Evolutionary conservation across 2,797 vertebrate genomes (phyloP).

Genomic region (Eleutherodactylus coqui): DNA sequence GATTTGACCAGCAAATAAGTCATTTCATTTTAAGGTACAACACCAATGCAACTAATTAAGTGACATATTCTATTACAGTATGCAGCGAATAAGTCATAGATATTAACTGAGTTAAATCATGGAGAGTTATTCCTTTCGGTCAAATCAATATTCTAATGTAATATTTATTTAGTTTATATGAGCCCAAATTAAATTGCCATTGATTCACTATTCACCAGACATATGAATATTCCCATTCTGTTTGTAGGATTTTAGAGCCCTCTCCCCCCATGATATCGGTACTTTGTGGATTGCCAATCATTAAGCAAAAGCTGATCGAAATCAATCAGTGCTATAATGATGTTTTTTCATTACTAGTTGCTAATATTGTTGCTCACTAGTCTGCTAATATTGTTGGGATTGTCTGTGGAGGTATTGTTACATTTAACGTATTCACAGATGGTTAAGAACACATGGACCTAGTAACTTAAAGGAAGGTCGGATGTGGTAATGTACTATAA

Average conservation of each 20-base stretch:
- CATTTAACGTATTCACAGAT: too few species aligned
- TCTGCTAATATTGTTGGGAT: too few species aligned
- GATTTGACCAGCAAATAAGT: neutral
- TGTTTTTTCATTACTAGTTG: too few species aligned
- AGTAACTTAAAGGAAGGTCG: too few species aligned
- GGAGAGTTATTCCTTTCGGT: neutral
- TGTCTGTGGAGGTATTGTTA: too few species aligned
- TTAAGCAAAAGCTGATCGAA: too few species aligned
- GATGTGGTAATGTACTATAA: too few species aligned
- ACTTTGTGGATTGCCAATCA: neutral
- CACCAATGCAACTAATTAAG: too few species aligned
- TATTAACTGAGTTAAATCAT: neutral
- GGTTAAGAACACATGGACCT: too few species aligned
- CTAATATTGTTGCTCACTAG: too few species aligned
- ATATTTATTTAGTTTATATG: neutral
- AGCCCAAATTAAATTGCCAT: neutral
- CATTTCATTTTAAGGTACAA: neutral
- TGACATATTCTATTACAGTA: neutral
- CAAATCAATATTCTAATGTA: neutral
- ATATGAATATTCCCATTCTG: neutral
- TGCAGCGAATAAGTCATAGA: constrained; percentile 8
- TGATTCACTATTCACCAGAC: too few species aligned
- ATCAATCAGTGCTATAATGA: too few species aligned
- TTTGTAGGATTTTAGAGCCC: neutral
- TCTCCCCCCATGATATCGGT: neutral